Evolutionary conservation across 2,113 vertebrate genomes (phyloP).

Genomic region (Nymphicus hollandicus): DNA sequence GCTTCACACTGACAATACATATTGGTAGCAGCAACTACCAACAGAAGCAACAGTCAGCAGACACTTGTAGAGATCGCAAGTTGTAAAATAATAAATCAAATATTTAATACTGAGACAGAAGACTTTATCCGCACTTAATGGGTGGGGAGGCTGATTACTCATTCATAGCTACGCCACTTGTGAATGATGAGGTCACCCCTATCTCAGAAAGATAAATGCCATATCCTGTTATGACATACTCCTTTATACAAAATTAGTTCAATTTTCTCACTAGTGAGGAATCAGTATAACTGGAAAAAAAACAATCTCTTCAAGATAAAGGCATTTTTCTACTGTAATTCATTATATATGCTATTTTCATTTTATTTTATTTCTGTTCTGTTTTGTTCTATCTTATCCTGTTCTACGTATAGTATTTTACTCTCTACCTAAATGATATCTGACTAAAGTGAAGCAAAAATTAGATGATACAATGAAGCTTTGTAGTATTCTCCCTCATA

Average conservation of each 20-base stretch:
- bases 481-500: slow-evolving; percentile 60
- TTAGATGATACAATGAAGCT: slow-evolving; percentile 70
- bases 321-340: slow-evolving; percentile 55
- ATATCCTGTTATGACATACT: slow-evolving; percentile 62
- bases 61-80: slow-evolving; percentile 48
- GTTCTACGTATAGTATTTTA: slow-evolving; percentile 64
- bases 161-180: slow-evolving; percentile 62
- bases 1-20: not conserved
- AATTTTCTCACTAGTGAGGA: slow-evolving; percentile 51
- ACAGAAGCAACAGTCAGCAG: slow-evolving; percentile 41
- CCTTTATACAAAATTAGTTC: slow-evolving; percentile 66
- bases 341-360: slow-evolving; percentile 61
- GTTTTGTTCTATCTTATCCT: slow-evolving; percentile 68
- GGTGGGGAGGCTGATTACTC: slow-evolving; percentile 58
- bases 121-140: slow-evolving; percentile 57
- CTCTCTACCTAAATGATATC: slow-evolving; percentile 65
- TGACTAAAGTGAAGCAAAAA: slow-evolving; percentile 74
- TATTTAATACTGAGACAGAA: slow-evolving; percentile 63
- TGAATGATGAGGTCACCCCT: slow-evolving; percentile 59
- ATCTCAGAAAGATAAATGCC: slow-evolving; percentile 61
- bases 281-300: slow-evolving; percentile 46
- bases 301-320: slow-evolving; percentile 57
- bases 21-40: not conserved
- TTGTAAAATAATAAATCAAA: slow-evolving; percentile 66
- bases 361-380: slow-evolving; percentile 64